A percentile compares a stretch with the other conserved stretches of the same genome.
Conservation (phyloP, 1,140 invertebrate genomes). For the Ceratina japonica region DNA sequence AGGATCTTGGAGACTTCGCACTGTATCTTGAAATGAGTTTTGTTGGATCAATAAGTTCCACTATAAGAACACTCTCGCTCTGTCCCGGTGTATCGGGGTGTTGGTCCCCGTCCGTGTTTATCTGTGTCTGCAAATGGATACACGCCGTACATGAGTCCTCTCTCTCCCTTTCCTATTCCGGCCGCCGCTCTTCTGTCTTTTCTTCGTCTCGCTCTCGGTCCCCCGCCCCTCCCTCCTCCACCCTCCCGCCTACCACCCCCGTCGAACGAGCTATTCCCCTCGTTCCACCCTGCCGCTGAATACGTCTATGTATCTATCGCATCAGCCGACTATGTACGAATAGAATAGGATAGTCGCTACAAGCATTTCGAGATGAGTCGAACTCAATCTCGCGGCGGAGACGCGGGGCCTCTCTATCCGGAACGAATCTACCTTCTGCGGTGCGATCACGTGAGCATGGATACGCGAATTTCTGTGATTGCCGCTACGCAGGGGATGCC, state of each 20-base stretch:
- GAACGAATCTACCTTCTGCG: constrained; percentile 58
- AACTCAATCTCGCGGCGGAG: constrained; percentile 71
- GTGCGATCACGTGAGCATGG: constrained; percentile 65
- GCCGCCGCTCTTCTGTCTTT: constrained; percentile 50
- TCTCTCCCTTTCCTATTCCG: constrained; percentile 44
- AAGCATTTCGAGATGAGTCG: constrained; percentile 72
- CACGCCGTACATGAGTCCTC: constrained; percentile 67
- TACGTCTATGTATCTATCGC: constrained; percentile 65
- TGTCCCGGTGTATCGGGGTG: constrained; percentile 69
- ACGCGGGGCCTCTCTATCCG: constrained; percentile 54
- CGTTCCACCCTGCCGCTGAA: constrained; percentile 6
- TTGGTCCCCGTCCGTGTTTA: constrained; percentile 72
- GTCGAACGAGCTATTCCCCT: constrained; percentile 9
- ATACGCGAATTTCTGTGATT: constrained; percentile 65
- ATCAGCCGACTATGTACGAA: constrained; percentile 70
- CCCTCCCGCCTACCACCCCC: too few species aligned
- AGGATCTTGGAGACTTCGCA: constrained; percentile 81
- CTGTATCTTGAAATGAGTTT: constrained; percentile 81
- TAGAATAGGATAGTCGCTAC: constrained; percentile 67
- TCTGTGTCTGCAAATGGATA: constrained; percentile 76
- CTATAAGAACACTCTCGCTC: constrained; percentile 79
- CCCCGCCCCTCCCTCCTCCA: too few species aligned
- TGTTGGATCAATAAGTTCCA: constrained; percentile 81
- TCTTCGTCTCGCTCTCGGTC: constrained; percentile 18
- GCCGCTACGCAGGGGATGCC: constrained; percentile 42